Evolutionary conservation across 2,888 invertebrate genomes (phyloP), one percentile per base, ranked within the genome.

Genomic region (Hipparchia semele): DNA sequence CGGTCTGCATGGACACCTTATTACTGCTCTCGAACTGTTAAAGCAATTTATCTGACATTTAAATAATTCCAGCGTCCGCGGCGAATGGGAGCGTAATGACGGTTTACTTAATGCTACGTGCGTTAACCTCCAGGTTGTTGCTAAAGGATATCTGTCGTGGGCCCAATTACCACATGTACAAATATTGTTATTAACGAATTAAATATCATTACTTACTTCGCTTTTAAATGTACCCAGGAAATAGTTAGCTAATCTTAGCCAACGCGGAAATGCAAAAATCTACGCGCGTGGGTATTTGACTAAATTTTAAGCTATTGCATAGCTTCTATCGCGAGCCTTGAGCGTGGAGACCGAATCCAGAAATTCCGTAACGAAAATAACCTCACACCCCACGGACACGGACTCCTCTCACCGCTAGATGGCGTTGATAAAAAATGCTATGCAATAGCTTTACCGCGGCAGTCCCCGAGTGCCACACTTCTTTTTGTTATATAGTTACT

Each of bases 31-130:
- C 86, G 86, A 87, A 88, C 92, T 90, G 91, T 91, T 92, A 88
- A 89, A 87, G 92, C 87, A 92, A 92, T 93, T 92, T 92, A 91
- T 83, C 92, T 92, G 92, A 93, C 92, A 92, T 94, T 94, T 93
- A 93, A 94, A 91, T 92, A 91, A 90, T 92, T 91, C 88, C 83
- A 79, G 85, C 78, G 83, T 90, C 88, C 83, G 79, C 85, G 78
- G 83, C 84, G 86, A 90, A 90, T 86, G 87, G 83, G 86, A 85
- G 84, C 87, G 81, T 86, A 86, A 90, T 89, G 86, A 84, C 84
- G 86, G 86, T 85, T 88, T 87, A 85, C 84, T 88, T 86, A 86
- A 88, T 86, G 81, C 80, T 81, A 81, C 82, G 81, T 81, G 77
- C 79, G 80, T 83, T 84, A 84, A 78, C 80, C 79, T 73, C 72